Base-by-base conservation (phyloP, 2,113 vertebrate genomes). In the Girardinichthys multiradiatus region DNA sequence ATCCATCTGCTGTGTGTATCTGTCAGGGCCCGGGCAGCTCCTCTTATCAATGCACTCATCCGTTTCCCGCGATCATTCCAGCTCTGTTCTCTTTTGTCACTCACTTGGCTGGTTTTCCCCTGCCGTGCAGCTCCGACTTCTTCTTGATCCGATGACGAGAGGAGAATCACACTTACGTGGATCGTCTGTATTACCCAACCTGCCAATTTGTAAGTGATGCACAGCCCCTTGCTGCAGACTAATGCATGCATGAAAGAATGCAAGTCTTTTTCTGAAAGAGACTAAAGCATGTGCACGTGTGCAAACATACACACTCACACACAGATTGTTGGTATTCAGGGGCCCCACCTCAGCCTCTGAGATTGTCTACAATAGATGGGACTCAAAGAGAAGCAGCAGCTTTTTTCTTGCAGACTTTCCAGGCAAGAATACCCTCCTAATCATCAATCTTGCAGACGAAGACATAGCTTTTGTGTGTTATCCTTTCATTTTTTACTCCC, bases 1-100 rank as follows among this genome's bases (percentile, higher is more conserved):
- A 91, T 92, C 92, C 90, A 93, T 93, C 93, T 92, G 89, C 87
- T 79, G 80, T 64, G 83, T 88, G 85, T 81, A 81, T 87, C 90
- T 90, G 90, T 90, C 91, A 87, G 86, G 84, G 65, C 81, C 86
- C 73, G n/a, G 81, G 81, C 87, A 77, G 82, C 86, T 29, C 85
- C 67, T 73, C 82, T 91, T 93, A 94, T 93, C 92, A 74, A 76
- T 39, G 87, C 90, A 82, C 77, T 85, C 89, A 86, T 91, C 90
- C 88, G 77, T 90, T 87, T 82, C 80, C 78, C 73, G 86, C 87
- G 76, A 48, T 87, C 88, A 65, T 45, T 35, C 84, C 77, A 70
- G 65, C 58, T 81, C 81, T 48, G 29, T 84, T 67, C 84, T 76
- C 74, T 10, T 29, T 37, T 60, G 76, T 72, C 79, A 30, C 59